Evolutionary conservation across 2,113 vertebrate species (phyloP).

Genomic region (Mustela lutreola): DNA sequence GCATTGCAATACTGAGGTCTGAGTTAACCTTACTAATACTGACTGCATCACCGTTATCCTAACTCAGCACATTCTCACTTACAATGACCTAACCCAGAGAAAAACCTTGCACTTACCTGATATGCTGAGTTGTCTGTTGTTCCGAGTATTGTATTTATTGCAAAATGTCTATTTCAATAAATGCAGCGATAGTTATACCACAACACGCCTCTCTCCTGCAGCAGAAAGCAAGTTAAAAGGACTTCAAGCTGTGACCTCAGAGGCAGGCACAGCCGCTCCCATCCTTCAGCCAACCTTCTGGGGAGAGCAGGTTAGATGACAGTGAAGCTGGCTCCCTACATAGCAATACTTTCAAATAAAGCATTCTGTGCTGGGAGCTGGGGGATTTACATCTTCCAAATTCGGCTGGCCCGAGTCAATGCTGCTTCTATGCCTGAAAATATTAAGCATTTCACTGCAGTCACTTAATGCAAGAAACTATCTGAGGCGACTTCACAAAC

Average conservation of each 20-base stretch:
- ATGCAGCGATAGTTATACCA: conserved; percentile 67
- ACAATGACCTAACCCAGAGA: conserved; percentile 68
- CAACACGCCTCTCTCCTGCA: conserved; percentile 85
- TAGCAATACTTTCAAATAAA: conserved; percentile 86
- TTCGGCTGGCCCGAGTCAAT: conserved; percentile 84
- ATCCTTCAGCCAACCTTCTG: conserved; percentile 87
- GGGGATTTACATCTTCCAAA: conserved; percentile 86
- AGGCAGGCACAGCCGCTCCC: conserved; percentile 85
- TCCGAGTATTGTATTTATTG: conserved; percentile 81
- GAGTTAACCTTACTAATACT: conserved; percentile 67
- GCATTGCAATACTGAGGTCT: conserved; percentile 73
- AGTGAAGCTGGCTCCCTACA: conserved; percentile 80
- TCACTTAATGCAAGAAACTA: conserved; percentile 88
- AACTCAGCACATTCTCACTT: conserved; percentile 80
- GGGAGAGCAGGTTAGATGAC: conserved; percentile 85
- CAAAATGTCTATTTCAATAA: conserved; percentile 78
- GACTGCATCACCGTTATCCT: conserved; percentile 77
- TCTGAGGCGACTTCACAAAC: conserved; percentile 86
- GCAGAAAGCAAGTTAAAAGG: conserved; percentile 89
- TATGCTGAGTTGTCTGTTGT: conserved; percentile 80
- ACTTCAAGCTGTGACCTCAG: conserved; percentile 93
- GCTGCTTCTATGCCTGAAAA: conserved; percentile 87
- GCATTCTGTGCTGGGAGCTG: conserved; percentile 84
- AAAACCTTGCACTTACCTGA: conserved; percentile 86
- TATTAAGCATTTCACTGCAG: conserved; percentile 89